Base-by-base conservation (phyloP, 2,113 vertebrate species). In the Uropsilus gracilis region DNA sequence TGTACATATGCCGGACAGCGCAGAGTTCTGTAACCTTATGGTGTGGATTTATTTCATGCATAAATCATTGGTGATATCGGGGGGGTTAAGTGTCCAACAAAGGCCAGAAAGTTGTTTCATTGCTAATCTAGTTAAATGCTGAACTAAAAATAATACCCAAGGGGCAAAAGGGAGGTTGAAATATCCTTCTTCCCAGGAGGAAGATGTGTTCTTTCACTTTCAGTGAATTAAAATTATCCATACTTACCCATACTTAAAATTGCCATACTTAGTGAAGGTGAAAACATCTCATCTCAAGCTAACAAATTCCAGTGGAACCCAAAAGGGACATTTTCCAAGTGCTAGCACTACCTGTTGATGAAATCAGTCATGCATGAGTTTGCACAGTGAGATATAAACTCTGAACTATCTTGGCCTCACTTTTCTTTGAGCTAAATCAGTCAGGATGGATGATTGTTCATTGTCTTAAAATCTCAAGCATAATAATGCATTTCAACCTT, bases 81-180 rank as follows among this genome's bases (percentile, higher is more conserved):
- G 46, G 86, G 83, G 91, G 24, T 78, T 57, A 89, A 91, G 78
- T 61, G 48, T 94, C 37, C 44, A 89, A 95, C 75, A 78, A 95
- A 90, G 91, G 13, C 83, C 63, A 94, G 46, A 72, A 59, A 72
- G 55, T 89, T 86, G 30, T 83, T 89, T 91, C 55, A 68, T 80
- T 83, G 73, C 12, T 86, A 73, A 81, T 91, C 26, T 14, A 42
- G 30, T 92, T 89, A 84, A 66, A n/a, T 69, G 53, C 12, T 88
- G 42, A 81, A 92, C 80, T 95, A 84, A 37, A 87, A 95, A 90
- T 94, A 85, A 86, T 84, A 61, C 20, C 34, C 17, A 80, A 87
- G 30, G 6, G 2, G 10, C 8, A 63, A 91, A 42, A 30, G 8
- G 20, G 34, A 94, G 26, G 1, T 86, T 78, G 46, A 73, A 84